A percentile compares a stretch with the other conserved stretches of the same genome.
phyloP scores from a whole-genome alignment of 2,888 invertebrate species.

The Neria commutata region DNA sequence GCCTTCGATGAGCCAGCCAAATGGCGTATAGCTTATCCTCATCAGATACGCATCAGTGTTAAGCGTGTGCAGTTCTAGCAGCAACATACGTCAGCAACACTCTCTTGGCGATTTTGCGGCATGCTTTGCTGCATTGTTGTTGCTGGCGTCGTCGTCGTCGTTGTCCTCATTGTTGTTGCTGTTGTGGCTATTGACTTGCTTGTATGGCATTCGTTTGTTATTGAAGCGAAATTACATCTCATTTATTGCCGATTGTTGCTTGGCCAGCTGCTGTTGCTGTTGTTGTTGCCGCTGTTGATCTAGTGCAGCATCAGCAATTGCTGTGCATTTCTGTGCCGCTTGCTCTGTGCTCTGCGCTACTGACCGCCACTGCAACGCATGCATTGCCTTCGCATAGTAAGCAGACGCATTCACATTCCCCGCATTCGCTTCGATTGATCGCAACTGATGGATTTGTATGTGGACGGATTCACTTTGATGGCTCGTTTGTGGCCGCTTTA shows the following conservation, averaged over 20 bases:
- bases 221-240: slow-evolving; percentile 29
- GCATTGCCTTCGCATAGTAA: neutral
- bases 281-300: neutral
- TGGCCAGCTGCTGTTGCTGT: neutral
- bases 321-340: neutral
- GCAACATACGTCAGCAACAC: slow-evolving; percentile 15
- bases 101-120: slow-evolving; percentile 11
- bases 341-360: neutral
- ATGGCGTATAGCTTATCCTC: slow-evolving; percentile 8
- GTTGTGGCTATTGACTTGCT: slow-evolving; percentile 1
- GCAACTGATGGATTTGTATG: neutral
- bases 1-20: neutral
- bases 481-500: neutral
- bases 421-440: no score
- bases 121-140: neutral
- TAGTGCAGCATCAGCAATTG: no score
- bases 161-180: slow-evolving; percentile 1
- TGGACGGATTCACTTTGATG: neutral
- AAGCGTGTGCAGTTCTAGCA: neutral
- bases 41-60: slow-evolving; percentile 15
- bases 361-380: neutral
- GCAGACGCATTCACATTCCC: no score
- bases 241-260: slow-evolving; percentile 21
- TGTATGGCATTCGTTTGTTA: slow-evolving; percentile 23
- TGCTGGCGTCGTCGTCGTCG: neutral